Base-by-base conservation (phyloP, 2,888 invertebrate genomes). In the Drosophila kambysellisi region DNA sequence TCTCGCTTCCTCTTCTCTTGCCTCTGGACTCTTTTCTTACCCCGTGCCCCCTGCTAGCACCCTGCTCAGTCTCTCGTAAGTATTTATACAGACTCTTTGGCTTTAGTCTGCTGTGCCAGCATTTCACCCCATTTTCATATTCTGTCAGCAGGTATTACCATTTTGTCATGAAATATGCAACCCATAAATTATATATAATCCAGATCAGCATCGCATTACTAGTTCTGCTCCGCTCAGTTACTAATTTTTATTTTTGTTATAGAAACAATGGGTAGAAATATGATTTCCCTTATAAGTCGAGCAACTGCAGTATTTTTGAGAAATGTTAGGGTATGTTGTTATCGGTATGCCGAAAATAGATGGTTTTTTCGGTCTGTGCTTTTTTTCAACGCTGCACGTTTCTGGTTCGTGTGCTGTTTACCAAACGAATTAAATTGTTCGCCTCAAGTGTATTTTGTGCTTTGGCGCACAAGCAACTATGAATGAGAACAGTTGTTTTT, bases 351-450 rank as follows among this genome's bases (percentile, higher is more conserved):
- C n/a, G 7, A 29, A 39, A 5, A 12, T n/a, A 39, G 7, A n/a
- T 57, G 30, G 4, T 15, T 9, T 3, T 29, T 39, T 6, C 6
- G 30, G 33, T 5, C 1, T 5, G n/a, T 33, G n/a, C 4, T 48
- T 5, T 62, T 65, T 62, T 53, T 8, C 2, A 46, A 46, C 48
- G 62, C 62, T 64, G 76, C 82, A 79, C 82, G 77, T 81, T 73
- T 62, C 77, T 59, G 63, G 43, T 74, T 70, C 90, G 84, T 81
- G 87, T 76, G 70, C 78, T 87, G 87, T 90, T 90, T 88, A 82
- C 80, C 75, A 87, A 89, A 87, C 89, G 89, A 82, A 88, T 88
- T 90, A 90, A 90, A 88, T 87, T 90, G 87, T 88, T 90, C 82
- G 89, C 90, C 89, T 88, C 82, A 81, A 88, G 87, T 83, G 87